Conservation (phyloP, 2,888 invertebrate genomes). For the Apodemia hepburni region DNA sequence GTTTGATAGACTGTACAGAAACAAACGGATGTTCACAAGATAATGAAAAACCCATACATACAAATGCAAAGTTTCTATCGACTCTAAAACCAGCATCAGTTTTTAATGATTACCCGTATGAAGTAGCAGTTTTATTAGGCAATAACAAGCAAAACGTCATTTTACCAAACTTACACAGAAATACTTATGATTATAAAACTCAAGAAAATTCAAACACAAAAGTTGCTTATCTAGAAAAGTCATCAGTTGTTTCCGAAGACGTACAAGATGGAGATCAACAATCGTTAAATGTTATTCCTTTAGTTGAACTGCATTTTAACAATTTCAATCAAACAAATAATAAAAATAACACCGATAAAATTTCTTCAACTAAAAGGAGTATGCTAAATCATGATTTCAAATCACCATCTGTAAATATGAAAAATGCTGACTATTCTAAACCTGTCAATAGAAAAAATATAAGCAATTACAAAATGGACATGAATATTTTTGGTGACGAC, state of each 20-base stretch:
- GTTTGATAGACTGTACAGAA: background rate
- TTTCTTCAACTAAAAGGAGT: conserved; percentile 42
- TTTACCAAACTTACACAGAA: conserved; percentile 20
- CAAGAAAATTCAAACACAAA: conserved; percentile 20
- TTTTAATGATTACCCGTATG: conserved; percentile 57
- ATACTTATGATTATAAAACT: conserved; percentile 22
- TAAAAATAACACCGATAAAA: background rate
- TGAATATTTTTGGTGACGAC: conserved; percentile 47
- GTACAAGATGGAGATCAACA: no score
- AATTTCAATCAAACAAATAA: background rate
- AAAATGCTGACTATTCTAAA: conserved; percentile 38
- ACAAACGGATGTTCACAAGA: background rate
- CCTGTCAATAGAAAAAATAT: conserved; percentile 40
- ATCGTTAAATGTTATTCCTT: no score
- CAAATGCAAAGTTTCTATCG: conserved; percentile 40
- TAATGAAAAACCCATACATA: background rate
- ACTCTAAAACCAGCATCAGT: conserved; percentile 42
- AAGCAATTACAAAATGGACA: conserved; percentile 36
- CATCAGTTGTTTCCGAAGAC: no score
- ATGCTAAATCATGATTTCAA: conserved; percentile 45
- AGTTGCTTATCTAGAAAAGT: no score
- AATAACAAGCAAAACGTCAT: conserved; percentile 33
- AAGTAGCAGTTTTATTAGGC: conserved; percentile 47
- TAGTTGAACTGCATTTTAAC: no score
- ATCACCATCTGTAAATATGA: conserved; percentile 41